These are phyloP conservation scores for Lomographa bimaculata DNA, from an alignment of 2,888 invertebrate species.

Conservation along the genomic window DNA sequence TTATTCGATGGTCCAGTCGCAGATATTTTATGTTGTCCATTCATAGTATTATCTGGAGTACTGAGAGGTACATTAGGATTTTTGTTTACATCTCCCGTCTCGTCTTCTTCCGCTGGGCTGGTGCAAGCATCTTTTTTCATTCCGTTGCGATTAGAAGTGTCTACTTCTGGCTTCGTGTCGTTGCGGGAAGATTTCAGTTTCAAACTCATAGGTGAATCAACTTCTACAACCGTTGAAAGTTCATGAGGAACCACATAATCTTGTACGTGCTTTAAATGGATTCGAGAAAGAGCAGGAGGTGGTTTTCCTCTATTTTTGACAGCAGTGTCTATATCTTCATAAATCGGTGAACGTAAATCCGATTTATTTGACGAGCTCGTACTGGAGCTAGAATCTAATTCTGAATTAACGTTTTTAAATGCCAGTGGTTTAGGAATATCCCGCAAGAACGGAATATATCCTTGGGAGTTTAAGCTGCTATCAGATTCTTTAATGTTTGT, in stretches of 20 bases:
- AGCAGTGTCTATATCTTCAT: conserved; percentile 30
- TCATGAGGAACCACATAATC: conserved; percentile 80
- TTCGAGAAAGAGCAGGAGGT: conserved; percentile 70
- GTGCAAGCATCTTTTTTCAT: conserved; percentile 25
- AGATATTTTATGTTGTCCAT: conserved; percentile 34
- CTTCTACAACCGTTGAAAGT: conserved; percentile 87
- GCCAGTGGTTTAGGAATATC: conserved; percentile 62
- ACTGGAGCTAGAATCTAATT: conserved; percentile 19
- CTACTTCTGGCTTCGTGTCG: conserved; percentile 40
- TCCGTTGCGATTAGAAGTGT: conserved; percentile 31
- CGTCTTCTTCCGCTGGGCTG: conserved; percentile 10
- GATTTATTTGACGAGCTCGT: conserved; percentile 25
- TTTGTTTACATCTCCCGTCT: conserved; percentile 8
- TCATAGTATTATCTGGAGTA: conserved; percentile 11
- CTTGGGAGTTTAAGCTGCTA: conserved; percentile 29
- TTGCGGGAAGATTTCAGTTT: conserved; percentile 58
- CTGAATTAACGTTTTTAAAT: conserved; percentile 34
- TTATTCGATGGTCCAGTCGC: conserved; percentile 52
- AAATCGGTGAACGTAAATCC: conserved; percentile 27
- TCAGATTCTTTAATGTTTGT: conserved; percentile 25
- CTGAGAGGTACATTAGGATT: conserved; percentile 54
- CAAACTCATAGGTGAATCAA: conserved; percentile 86
- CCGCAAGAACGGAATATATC: conserved; percentile 52
- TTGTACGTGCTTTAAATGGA: conserved; percentile 59
- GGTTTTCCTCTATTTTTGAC: conserved; percentile 57